Evolutionary conservation across 2,113 vertebrate genomes (phyloP).

Genomic region (Cryptotis parvus): DNA sequence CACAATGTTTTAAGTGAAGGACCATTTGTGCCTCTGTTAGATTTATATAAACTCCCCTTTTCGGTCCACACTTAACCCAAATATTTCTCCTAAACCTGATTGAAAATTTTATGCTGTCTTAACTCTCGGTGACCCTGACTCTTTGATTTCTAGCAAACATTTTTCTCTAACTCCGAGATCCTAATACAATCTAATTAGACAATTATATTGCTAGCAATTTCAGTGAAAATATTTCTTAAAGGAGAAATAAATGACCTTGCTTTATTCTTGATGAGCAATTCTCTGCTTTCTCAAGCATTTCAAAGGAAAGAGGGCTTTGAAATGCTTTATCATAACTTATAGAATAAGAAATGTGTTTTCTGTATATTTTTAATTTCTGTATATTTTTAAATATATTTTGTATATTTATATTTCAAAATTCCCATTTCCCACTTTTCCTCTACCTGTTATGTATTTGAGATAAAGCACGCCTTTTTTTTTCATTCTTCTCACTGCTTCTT

Average conservation of each 20-base stretch:
- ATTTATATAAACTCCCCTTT: neutral
- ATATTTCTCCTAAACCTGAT: neutral
- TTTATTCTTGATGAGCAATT: neutral
- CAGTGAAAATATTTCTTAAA: too few species aligned
- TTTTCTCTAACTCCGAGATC: neutral
- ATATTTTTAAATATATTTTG: too few species aligned
- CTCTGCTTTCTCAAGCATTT: neutral
- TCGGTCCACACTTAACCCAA: neutral
- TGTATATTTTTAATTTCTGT: too few species aligned
- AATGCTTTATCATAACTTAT: neutral
- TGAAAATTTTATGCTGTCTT: neutral
- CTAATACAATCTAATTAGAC: too few species aligned
- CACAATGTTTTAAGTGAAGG: too few species aligned
- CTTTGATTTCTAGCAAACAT: neutral
- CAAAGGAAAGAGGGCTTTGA: neutral
- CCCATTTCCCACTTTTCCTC: neutral
- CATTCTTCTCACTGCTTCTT: slow-evolving; percentile 26
- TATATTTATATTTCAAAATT: neutral
- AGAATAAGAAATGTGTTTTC: neutral
- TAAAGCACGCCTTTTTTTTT: neutral
- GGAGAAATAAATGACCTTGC: too few species aligned
- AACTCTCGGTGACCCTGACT: neutral
- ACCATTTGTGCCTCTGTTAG: too few species aligned
- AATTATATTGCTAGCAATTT: neutral
- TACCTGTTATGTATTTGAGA: neutral